Conservation (phyloP, 2,797 vertebrate genomes). For the Cygnus olor region DNA sequence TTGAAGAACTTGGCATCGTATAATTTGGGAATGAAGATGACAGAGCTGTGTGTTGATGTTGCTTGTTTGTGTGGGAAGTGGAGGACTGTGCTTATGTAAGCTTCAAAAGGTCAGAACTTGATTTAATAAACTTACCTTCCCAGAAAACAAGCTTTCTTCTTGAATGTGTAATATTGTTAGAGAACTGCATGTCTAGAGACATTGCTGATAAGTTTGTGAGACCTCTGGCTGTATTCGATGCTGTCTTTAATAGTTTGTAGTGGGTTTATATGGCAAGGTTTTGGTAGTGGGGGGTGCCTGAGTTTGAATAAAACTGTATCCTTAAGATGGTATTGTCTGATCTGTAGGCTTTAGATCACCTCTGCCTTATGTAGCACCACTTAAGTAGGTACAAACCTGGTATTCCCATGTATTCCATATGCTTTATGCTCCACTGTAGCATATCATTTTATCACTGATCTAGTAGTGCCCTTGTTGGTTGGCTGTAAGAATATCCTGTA, state of each 20-base stretch:
- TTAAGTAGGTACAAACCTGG: background rate
- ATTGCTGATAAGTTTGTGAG: constrained; percentile 38
- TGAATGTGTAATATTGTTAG: constrained; percentile 23
- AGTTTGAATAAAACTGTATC: background rate
- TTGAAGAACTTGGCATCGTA: background rate
- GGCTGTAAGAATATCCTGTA: background rate
- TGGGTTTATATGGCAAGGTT: background rate
- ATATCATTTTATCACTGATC: background rate
- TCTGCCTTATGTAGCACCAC: background rate
- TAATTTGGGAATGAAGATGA: background rate
- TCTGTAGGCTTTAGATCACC: background rate
- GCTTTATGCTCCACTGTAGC: background rate
- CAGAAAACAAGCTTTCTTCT: constrained; percentile 50
- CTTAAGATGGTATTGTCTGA: background rate
- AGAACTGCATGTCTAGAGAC: constrained; percentile 26
- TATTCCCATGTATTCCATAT: background rate
- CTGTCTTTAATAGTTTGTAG: background rate
- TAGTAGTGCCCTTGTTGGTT: background rate
- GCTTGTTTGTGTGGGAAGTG: background rate
- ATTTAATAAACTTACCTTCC: constrained; percentile 56
- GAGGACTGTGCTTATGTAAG: background rate
- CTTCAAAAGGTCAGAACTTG: constrained; percentile 48
- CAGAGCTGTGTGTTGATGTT: background rate
- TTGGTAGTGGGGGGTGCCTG: background rate
- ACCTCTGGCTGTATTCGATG: background rate